These are phyloP conservation scores for Sitta europaea DNA, from an alignment of 2,113 vertebrate genomes.

Conservation along the genomic window DNA sequence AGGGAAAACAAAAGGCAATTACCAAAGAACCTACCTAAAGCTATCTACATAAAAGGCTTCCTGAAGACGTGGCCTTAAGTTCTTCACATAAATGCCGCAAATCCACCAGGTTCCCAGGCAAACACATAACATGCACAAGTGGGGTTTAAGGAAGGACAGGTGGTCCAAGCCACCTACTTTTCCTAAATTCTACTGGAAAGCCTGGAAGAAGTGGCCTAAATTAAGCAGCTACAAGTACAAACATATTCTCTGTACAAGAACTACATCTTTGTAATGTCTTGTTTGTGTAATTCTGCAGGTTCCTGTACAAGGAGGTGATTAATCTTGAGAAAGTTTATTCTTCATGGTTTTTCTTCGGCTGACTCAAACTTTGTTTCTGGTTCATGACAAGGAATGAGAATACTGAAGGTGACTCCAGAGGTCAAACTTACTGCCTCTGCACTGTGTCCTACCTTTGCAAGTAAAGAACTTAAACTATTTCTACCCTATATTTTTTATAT, in stretches of 20 bases:
- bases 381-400: neutral
- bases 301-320: neutral
- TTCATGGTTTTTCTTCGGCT: neutral
- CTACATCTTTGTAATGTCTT: neutral
- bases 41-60: neutral
- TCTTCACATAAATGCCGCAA: neutral
- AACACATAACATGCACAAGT: accelerated
- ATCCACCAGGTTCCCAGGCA: neutral
- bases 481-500: too few species aligned
- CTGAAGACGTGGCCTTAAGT: neutral
- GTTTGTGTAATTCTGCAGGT: neutral
- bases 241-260: neutral
- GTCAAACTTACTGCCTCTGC: neutral
- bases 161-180: neutral
- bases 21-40: neutral
- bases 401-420: neutral
- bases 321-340: neutral
- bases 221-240: neutral
- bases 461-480: neutral
- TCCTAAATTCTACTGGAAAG: neutral
- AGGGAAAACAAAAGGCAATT: neutral
- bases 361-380: neutral
- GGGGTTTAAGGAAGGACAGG: neutral
- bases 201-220: neutral
- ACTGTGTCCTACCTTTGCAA: neutral